Percentiles rank a stretch among this genome's conserved stretches.
phyloP scores from a whole-genome alignment of 2,888 invertebrate genomes.

The Andrena bicolor region DNA sequence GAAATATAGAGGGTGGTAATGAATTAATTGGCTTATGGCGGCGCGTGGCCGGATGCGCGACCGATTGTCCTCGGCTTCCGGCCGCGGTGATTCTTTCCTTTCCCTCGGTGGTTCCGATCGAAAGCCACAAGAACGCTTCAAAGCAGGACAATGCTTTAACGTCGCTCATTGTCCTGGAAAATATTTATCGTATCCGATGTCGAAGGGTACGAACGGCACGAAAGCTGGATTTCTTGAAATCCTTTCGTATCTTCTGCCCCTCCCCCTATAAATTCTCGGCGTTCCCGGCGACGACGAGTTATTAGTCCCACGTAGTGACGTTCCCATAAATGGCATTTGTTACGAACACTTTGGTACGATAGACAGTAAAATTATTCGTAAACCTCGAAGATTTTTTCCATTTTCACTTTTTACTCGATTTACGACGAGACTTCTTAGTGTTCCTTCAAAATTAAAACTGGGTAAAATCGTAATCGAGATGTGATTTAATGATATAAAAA shows the following conservation, averaged over 20 bases:
- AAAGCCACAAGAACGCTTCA: conserved; percentile 70
- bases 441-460: too few relatives aligned
- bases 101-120: conserved; percentile 71
- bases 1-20: conserved; percentile 75
- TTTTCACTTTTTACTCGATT: too few relatives aligned
- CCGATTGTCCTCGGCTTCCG: conserved; percentile 78
- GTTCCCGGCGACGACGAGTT: not conserved
- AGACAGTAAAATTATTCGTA: not conserved
- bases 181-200: conserved; percentile 80
- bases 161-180: conserved; percentile 77
- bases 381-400: not conserved
- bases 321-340: not conserved
- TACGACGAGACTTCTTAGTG: too few relatives aligned
- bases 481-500: too few relatives aligned
- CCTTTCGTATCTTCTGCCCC: conserved; percentile 49
- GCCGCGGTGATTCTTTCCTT: conserved; percentile 62
- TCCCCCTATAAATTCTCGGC: conserved; percentile 54
- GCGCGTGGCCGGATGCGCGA: conserved; percentile 81
- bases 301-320: conserved; percentile 3
- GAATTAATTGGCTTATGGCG: conserved; percentile 82
- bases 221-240: conserved; percentile 52
- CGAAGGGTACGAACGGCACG: conserved; percentile 34
- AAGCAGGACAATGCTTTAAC: conserved; percentile 60
- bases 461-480: too few relatives aligned
- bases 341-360: not conserved